Percentiles rank a stretch among this genome's conserved stretches.
Evolutionary conservation across 2,113 vertebrate species (phyloP).

Genomic region (Maccullochella peelii): DNA sequence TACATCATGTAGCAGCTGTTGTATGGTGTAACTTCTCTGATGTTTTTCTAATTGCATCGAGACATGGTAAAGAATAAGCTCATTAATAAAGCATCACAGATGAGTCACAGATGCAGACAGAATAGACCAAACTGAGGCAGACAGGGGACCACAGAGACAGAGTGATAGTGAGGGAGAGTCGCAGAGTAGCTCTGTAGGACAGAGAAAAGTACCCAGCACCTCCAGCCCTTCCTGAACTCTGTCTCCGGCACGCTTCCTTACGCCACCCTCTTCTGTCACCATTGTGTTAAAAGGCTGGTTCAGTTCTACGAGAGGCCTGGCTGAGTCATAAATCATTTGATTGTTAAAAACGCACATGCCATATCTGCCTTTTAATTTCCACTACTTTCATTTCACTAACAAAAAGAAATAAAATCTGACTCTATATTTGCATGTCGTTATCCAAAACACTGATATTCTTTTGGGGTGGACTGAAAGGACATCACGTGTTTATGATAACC

Average conservation of each 20-base stretch:
- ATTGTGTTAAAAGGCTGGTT: constrained; percentile 33
- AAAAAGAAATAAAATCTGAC: neutral
- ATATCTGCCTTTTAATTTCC: neutral
- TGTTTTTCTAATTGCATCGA: neutral
- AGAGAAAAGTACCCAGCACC: constrained; percentile 8
- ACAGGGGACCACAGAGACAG: constrained; percentile 13
- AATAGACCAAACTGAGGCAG: neutral
- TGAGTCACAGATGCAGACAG: neutral
- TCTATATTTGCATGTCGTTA: neutral
- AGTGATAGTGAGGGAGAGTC: neutral
- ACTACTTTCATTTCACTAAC: neutral
- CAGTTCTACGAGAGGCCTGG: constrained; percentile 49
- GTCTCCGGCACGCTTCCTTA: constrained; percentile 71
- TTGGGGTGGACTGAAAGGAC: neutral
- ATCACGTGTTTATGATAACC: neutral
- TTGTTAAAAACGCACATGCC: neutral
- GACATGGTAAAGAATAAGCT: neutral
- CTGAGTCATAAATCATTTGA: neutral
- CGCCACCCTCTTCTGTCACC: constrained; percentile 54
- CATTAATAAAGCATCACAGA: neutral
- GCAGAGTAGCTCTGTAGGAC: constrained; percentile 21
- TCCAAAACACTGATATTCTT: neutral
- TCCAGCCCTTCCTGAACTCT: constrained; percentile 55
- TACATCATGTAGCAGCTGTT: neutral
- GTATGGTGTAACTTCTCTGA: neutral